Evolutionary conservation across 2,888 invertebrate genomes (phyloP), one percentile per base, ranked within the genome.

Genomic region (Teinopalpus imperialis): DNA sequence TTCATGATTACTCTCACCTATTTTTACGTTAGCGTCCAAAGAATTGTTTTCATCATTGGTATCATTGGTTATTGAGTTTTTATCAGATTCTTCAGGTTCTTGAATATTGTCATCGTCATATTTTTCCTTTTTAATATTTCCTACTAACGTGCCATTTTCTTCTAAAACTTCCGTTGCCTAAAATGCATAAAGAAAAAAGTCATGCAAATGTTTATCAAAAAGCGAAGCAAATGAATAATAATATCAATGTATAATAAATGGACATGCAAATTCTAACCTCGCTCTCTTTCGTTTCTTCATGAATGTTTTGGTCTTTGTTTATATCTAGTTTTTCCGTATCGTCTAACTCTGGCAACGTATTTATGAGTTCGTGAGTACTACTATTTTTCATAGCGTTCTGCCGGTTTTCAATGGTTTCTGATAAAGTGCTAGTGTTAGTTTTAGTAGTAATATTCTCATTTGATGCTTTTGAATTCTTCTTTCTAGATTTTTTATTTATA

Each of bases 371-470:
- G 52, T 82, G 81, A 48, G 87, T 87, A 57, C 78, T 87, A 60
- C 87, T 87, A 52, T 74, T 68, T 69, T 83, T 88, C 81, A 88
- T 81, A 12, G 54, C 65, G 51, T 66, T 66, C 23, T 63, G 61
- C 44, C 60, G 64, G 54, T 59, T 67, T 45, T 81, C 80, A 50
- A 71, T 69, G 47, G 65, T 77, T 53, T 85, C 83, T 42, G 85
- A 82, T 44, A 71, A 57, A 13, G 81, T 89, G 27, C 78, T 79
- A 21, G 88, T 87, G 43, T 74, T 81, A 48, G 75, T 83, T 67
- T 82, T 83, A 18, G 83, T 80, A 6, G 89, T 90, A 56, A 87
- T 87, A 60, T 88, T 86, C 63, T 83, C 85, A 51, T 63, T 78
- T 29, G 85, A 74, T 13, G 78, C 74, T 60, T 79, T 85, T 10